Conservation (phyloP, 2,797 vertebrate genomes). For the Picus viridis region DNA sequence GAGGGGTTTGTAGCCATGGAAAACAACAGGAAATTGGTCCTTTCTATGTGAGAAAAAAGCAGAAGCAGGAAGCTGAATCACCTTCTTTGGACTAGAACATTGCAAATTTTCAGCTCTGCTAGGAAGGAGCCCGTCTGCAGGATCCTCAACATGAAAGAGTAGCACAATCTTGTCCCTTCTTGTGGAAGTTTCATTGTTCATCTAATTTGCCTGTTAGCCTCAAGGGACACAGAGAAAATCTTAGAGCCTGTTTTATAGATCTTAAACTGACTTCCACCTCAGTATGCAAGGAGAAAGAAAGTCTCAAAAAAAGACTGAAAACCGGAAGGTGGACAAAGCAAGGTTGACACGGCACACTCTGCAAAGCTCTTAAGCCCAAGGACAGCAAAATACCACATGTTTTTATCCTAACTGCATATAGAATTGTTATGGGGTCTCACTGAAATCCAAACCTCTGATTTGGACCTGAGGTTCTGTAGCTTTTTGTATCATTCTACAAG, state of each 20-base stretch:
- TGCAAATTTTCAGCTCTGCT: not conserved
- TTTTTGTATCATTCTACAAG: not conserved
- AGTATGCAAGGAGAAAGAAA: not conserved
- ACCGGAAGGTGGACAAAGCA: not conserved
- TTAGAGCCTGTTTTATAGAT: slow-evolving; percentile 11
- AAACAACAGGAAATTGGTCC: slow-evolving; percentile 66
- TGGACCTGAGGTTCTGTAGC: not conserved
- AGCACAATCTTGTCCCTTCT: slow-evolving; percentile 38
- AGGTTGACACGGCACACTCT: not conserved
- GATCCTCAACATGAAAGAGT: slow-evolving; percentile 50
- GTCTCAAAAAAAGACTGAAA: not conserved
- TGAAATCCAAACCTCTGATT: not conserved
- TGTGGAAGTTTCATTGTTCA: slow-evolving; percentile 65
- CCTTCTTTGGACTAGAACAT: slow-evolving; percentile 54
- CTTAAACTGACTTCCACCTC: slow-evolving; percentile 26
- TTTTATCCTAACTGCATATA: not conserved
- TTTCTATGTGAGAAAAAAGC: slow-evolving; percentile 30
- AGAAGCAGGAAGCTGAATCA: slow-evolving; percentile 73
- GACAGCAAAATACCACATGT: not conserved
- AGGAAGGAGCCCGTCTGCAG: slow-evolving; percentile 34
- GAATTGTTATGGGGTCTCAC: not conserved
- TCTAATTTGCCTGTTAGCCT: slow-evolving; percentile 33
- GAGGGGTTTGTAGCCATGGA: not conserved
- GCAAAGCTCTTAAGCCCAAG: not conserved
- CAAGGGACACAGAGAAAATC: not conserved